phyloP scores from a whole-genome alignment of 1,140 invertebrate species.

The Drosophila kepulauana region DNA sequence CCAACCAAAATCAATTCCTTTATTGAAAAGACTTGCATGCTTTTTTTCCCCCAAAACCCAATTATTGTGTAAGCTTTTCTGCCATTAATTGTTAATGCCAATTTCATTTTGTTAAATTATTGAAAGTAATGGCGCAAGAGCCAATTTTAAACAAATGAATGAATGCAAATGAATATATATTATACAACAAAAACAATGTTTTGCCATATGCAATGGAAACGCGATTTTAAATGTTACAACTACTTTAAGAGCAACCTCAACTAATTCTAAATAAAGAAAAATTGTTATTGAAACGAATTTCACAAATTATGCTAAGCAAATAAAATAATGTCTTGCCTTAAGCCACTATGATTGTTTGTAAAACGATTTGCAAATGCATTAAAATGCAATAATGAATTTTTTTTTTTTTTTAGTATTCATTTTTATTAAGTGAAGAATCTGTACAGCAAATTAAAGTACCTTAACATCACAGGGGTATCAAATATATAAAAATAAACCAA shows the following conservation, averaged over 20 bases:
- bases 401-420: too few relatives aligned
- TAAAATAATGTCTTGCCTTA: too few relatives aligned
- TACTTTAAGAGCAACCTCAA: conserved; percentile 11
- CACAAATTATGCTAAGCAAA: too few relatives aligned
- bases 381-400: too few relatives aligned
- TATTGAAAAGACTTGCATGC: not conserved
- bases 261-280: conserved; percentile 37
- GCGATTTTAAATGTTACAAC: conserved; percentile 36
- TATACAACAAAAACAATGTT: too few relatives aligned
- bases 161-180: too few relatives aligned
- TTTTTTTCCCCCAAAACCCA: not conserved
- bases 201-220: conserved; percentile 8
- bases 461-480: too few relatives aligned
- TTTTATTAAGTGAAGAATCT: too few relatives aligned
- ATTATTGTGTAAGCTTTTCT: not conserved
- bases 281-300: conserved; percentile 23
- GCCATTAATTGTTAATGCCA: conserved; percentile 15
- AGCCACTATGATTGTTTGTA: too few relatives aligned
- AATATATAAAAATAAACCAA: too few relatives aligned
- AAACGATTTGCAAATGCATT: too few relatives aligned
- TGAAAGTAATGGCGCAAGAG: conserved; percentile 4
- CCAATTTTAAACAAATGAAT: conserved; percentile 8
- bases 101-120: conserved; percentile 6
- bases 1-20: not conserved
- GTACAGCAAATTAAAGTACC: too few relatives aligned